Percentiles rank a stretch among this genome's conserved stretches.
phyloP scores from a whole-genome alignment of 2,113 vertebrate species.

The Crotophaga sulcirostris region DNA sequence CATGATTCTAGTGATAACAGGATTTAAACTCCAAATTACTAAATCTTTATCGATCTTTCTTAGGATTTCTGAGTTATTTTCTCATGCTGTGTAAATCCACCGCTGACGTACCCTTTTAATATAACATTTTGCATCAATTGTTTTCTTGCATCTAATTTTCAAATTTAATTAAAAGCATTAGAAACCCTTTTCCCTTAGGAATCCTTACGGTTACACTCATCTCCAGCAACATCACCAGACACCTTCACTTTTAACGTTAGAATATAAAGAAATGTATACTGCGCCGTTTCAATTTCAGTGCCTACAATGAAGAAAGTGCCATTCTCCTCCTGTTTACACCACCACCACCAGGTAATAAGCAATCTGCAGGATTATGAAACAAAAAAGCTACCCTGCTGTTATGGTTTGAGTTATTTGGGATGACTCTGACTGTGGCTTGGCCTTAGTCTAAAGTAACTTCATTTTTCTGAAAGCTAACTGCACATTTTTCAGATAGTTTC shows the following conservation, averaged over 20 bases:
- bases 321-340: not conserved
- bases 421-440: too few relatives aligned
- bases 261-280: not conserved
- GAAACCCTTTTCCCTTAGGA: not conserved
- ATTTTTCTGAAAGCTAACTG: too few relatives aligned
- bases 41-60: not conserved
- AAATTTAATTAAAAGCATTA: not conserved
- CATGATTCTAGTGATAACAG: not conserved
- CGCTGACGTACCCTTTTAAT: not conserved
- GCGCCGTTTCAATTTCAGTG: not conserved
- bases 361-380: not conserved
- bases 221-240: not conserved
- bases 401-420: too few relatives aligned
- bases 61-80: not conserved
- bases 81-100: not conserved
- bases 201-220: not conserved
- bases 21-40: not conserved
- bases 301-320: not conserved
- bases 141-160: not conserved
- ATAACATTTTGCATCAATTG: not conserved
- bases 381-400: not conserved
- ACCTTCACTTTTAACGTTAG: not conserved
- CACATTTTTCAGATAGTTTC: too few relatives aligned
- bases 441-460: too few relatives aligned
- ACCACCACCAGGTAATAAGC: not conserved